Evolutionary conservation across 2,888 invertebrate genomes (phyloP).

Genomic region (Encarsia formosa): DNA sequence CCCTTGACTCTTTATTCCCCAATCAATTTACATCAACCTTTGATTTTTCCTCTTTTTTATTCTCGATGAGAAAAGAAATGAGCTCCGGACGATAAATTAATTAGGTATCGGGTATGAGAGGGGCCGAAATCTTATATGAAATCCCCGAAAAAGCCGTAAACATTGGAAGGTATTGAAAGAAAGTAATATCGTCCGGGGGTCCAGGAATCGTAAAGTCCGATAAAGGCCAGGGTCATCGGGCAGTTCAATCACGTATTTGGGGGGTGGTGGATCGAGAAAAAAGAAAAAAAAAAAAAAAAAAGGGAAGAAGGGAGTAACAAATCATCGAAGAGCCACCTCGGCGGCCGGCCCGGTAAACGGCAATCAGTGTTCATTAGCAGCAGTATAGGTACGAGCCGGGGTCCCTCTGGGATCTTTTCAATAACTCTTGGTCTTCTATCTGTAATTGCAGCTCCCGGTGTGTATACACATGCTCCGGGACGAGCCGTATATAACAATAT

Average conservation of each 20-base stretch:
- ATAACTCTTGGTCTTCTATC: constrained; percentile 48
- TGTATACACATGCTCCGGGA: too few species aligned
- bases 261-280: not conserved
- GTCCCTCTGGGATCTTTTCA: constrained; percentile 46
- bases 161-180: constrained; percentile 28
- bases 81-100: too few species aligned
- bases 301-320: constrained; percentile 29
- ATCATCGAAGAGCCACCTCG: constrained; percentile 41
- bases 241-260: constrained; percentile 26
- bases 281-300: not conserved
- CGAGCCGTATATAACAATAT: too few species aligned
- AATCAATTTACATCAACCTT: too few species aligned
- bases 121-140: constrained; percentile 25
- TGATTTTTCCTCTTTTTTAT: too few species aligned
- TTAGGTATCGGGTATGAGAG: too few species aligned
- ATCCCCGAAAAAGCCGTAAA: constrained; percentile 23
- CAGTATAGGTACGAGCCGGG: constrained; percentile 28
- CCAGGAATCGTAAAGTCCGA: constrained; percentile 21
- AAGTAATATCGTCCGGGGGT: constrained; percentile 23
- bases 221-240: constrained; percentile 13
- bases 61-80: too few species aligned
- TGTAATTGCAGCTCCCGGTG: constrained; percentile 38
- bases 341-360: constrained; percentile 41
- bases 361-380: constrained; percentile 50
- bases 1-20: too few species aligned